These are phyloP conservation scores for Abrostola tripartita DNA, from an alignment of 2,888 invertebrate species.

Conservation along the genomic window DNA sequence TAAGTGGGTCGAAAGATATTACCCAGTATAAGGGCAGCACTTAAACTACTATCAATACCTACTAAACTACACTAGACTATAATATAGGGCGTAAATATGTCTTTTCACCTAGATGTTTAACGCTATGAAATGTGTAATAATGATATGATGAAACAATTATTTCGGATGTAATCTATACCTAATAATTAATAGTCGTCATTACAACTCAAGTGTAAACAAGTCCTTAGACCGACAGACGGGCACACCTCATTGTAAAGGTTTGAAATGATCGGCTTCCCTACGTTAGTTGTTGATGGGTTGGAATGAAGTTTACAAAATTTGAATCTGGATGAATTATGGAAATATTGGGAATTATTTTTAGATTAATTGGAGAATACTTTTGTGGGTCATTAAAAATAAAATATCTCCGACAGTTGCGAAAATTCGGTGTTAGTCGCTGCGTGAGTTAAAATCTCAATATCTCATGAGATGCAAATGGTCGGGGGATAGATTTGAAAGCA, in stretches of 20 bases:
- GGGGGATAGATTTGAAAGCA: too few species aligned
- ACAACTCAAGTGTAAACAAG: constrained; percentile 59
- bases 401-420: too few species aligned
- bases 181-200: constrained; percentile 55
- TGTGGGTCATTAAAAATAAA: too few species aligned
- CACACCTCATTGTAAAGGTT: constrained; percentile 11
- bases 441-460: too few species aligned
- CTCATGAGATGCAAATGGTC: too few species aligned
- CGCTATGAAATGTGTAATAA: constrained; percentile 85
- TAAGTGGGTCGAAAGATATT: constrained; percentile 54
- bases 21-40: constrained; percentile 74
- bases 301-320: too few species aligned
- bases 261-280: constrained; percentile 7
- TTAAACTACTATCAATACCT: constrained; percentile 71
- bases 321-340: too few species aligned
- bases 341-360: too few species aligned
- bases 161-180: constrained; percentile 67
- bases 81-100: constrained; percentile 78
- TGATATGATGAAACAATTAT: constrained; percentile 84
- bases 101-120: constrained; percentile 79
- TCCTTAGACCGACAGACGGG: constrained; percentile 57
- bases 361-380: too few species aligned
- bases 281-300: constrained; percentile 23
- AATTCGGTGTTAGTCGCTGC: too few species aligned
- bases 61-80: constrained; percentile 75